phyloP scores from a whole-genome alignment of 2,113 vertebrate genomes.

The Furnarius figulus region DNA sequence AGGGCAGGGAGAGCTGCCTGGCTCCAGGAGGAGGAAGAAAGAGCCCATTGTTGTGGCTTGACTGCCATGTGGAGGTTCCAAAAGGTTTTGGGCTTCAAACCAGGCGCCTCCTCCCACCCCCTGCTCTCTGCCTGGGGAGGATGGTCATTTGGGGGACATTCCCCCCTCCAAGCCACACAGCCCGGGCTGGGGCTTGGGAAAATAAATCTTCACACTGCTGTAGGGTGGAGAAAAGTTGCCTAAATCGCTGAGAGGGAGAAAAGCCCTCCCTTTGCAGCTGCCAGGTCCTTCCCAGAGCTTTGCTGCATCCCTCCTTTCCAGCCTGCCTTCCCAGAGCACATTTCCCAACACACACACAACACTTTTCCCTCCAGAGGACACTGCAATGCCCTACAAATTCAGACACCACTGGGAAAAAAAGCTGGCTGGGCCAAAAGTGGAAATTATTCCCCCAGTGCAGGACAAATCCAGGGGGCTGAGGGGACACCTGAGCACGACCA shows the following conservation, averaged over 20 bases:
- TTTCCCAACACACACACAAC: not conserved
- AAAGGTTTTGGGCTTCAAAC: not conserved
- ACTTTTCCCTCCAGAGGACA: not conserved
- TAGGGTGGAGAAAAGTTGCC: not conserved
- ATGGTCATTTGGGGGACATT: rapidly evolving
- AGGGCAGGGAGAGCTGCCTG: not conserved
- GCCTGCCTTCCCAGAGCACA: not conserved
- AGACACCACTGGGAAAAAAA: rapidly evolving
- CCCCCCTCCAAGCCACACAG: rapidly evolving
- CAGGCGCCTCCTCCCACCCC: not conserved
- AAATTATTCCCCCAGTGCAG: not conserved
- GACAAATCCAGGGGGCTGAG: not conserved
- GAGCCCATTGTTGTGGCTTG: not conserved
- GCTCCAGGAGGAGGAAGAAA: not conserved
- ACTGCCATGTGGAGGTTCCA: rapidly evolving
- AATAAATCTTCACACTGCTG: rapidly evolving
- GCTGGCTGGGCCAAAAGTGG: not conserved
- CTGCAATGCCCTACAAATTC: rapidly evolving
- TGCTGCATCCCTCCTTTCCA: rapidly evolving
- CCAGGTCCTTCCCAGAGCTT: rapidly evolving
- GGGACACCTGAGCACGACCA: rapidly evolving
- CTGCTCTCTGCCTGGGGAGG: rapidly evolving
- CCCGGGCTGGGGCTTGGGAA: not conserved
- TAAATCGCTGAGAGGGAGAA: not conserved
- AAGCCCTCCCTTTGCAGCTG: not conserved